Percentiles rank a stretch among this genome's conserved stretches.
Evolutionary conservation across 1,140 invertebrate species (phyloP).

Genomic region (Eriosoma lanigerum): DNA sequence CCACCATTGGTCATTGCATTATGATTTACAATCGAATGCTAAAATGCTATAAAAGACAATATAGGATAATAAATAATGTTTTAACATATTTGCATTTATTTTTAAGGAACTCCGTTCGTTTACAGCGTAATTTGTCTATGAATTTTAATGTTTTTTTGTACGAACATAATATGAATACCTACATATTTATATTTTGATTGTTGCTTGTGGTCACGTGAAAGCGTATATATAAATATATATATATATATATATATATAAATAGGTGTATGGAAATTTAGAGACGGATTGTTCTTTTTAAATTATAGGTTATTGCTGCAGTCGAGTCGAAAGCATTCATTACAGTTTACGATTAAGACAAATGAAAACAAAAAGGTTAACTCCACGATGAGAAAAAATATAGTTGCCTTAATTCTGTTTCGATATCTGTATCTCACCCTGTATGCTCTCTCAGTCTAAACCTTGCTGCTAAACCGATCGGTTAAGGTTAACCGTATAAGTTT

Average conservation of each 20-base stretch:
- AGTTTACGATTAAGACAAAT: slow-evolving; percentile 29
- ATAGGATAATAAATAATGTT: not conserved
- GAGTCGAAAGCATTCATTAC: slow-evolving; percentile 43
- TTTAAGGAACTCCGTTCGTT: not conserved
- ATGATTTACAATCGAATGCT: not conserved
- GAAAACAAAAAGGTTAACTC: not conserved
- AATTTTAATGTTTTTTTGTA: not conserved
- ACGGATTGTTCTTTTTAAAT: slow-evolving; percentile 29
- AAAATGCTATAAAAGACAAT: not conserved
- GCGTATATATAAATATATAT: not conserved
- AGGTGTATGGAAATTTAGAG: not conserved
- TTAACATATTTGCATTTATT: not conserved
- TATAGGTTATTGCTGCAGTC: slow-evolving; percentile 12
- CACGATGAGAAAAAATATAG: slow-evolving; percentile 25
- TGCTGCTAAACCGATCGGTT: not conserved
- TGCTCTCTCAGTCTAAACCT: too few species aligned
- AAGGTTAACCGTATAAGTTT: not conserved
- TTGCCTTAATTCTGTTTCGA: not conserved
- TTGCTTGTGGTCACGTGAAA: not conserved
- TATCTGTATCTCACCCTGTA: too few species aligned
- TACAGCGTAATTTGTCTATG: not conserved
- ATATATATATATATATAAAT: not conserved
- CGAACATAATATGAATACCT: not conserved
- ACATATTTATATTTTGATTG: not conserved
- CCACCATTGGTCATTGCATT: not conserved